These are phyloP conservation scores for Zeugodacus cucurbitae DNA, from an alignment of 1,140 invertebrate genomes.

Conservation along the genomic window DNA sequence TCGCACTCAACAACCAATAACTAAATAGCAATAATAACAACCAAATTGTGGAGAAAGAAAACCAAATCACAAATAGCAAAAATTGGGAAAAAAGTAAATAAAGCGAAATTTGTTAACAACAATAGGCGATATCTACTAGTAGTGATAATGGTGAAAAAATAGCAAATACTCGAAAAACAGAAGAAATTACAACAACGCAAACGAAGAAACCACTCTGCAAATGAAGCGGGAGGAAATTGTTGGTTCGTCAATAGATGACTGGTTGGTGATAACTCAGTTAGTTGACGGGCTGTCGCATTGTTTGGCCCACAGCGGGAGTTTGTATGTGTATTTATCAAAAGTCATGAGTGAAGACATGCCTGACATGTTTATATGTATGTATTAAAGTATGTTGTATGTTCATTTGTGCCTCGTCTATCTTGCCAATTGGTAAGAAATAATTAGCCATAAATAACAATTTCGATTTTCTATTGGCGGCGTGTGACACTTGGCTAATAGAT, in stretches of 20 bases:
- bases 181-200: background rate
- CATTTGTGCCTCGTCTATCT: background rate
- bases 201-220: background rate
- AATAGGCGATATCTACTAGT: background rate
- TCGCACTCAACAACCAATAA: background rate
- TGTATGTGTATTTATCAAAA: background rate
- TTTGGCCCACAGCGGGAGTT: background rate
- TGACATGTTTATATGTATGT: background rate
- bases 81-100: background rate
- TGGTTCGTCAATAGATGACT: background rate
- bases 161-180: background rate
- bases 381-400: background rate
- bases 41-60: no score
- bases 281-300: background rate
- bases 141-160: background rate
- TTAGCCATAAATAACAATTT: slow-evolving; percentile 21
- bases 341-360: background rate
- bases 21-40: background rate
- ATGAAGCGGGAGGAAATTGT: slow-evolving; percentile 12
- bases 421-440: background rate
- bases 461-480: slow-evolving; percentile 15
- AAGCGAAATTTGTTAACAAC: slow-evolving; percentile 26
- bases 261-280: background rate
- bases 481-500: slow-evolving; percentile 11
- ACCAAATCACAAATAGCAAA: background rate